A percentile compares a stretch with the other conserved stretches of the same genome.
Evolutionary conservation across 2,113 vertebrate species (phyloP).

Genomic region (Gracilinanus agilis): DNA sequence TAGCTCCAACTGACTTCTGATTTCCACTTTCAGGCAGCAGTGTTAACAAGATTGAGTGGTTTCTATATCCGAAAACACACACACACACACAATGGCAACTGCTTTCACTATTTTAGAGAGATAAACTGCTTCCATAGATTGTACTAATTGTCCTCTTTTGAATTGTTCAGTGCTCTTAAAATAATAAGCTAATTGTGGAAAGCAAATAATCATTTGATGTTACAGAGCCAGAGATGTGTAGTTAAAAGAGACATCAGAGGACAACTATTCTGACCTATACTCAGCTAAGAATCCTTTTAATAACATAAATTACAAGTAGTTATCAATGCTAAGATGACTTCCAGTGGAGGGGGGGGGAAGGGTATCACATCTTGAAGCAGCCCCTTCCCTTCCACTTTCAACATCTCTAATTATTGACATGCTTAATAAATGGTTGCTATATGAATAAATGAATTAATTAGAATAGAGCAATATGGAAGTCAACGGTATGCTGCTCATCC

Average conservation of each 20-base stretch:
- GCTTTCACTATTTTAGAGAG: conserved; percentile 2
- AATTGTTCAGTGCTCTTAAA: conserved; percentile 23
- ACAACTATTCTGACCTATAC: neutral
- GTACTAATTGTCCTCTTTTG: conserved; percentile 10
- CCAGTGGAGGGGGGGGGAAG: neutral
- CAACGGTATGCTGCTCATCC: neutral
- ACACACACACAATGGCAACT: neutral
- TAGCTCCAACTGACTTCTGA: neutral
- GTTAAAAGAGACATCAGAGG: neutral
- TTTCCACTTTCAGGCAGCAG: conserved; percentile 13
- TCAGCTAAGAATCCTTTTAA: neutral
- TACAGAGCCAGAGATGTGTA: neutral
- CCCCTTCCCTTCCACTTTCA: neutral
- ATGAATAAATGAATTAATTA: neutral
- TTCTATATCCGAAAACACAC: conserved; percentile 27
- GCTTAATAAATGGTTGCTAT: neutral
- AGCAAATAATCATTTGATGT: neutral
- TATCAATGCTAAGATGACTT: neutral
- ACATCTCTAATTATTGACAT: neutral
- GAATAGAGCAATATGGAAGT: neutral
- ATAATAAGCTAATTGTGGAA: neutral
- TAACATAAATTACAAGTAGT: neutral
- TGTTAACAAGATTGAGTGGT: conserved; percentile 11
- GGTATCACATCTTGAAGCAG: neutral
- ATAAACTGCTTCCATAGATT: conserved; percentile 3